A percentile compares a stretch with the other conserved stretches of the same genome.
phyloP scores from a whole-genome alignment of 2,797 vertebrate genomes.

The Clarias laeviceps region DNA sequence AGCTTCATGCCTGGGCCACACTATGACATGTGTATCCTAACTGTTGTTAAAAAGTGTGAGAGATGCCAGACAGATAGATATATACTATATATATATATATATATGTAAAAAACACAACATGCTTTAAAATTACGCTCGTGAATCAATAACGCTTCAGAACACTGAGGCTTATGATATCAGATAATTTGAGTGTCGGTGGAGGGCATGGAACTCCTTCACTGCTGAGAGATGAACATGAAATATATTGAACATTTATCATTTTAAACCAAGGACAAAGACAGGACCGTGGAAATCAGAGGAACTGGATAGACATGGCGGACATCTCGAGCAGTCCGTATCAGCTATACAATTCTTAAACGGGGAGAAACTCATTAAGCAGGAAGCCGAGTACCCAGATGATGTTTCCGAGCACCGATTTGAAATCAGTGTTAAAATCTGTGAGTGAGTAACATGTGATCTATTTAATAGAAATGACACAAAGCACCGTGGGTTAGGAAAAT shows the following conservation, averaged over 20 bases:
- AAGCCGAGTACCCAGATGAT: background rate
- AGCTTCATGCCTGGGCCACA: constrained; percentile 23
- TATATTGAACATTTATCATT: background rate
- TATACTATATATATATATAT: background rate
- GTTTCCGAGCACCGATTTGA: background rate
- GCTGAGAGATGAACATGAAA: background rate
- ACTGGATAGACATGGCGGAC: background rate
- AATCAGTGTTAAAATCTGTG: background rate
- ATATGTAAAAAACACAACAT: background rate
- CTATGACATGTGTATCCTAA: background rate
- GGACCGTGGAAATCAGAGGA: background rate
- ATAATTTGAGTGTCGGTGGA: background rate
- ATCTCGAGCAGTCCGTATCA: background rate
- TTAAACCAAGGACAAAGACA: background rate
- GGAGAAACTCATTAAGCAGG: background rate
- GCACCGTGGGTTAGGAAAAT: background rate
- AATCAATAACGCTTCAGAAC: background rate
- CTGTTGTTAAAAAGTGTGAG: background rate
- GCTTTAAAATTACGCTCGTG: background rate
- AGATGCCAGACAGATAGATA: background rate
- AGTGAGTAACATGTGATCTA: background rate
- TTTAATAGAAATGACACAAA: background rate
- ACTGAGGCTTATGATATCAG: background rate
- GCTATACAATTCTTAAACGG: background rate
- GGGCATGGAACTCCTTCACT: background rate